Evolutionary conservation across 2,797 vertebrate genomes (phyloP).

Genomic region (Champsocephalus esox): DNA sequence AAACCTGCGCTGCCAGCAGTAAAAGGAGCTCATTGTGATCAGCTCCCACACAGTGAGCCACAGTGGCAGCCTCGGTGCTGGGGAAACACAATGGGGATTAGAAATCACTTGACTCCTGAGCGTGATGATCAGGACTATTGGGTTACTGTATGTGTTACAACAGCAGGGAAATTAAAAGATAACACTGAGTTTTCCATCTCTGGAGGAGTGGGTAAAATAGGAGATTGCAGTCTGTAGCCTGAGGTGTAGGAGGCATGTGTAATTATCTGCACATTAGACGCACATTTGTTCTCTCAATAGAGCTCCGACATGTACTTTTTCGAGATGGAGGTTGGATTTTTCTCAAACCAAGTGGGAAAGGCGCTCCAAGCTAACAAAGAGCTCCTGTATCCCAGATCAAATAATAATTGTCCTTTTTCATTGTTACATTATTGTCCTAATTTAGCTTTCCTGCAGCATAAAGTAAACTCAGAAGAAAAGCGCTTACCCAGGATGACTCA

Average conservation of each 20-base stretch:
- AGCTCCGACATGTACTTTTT: background rate
- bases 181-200: conserved; percentile 22
- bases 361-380: conserved; percentile 23
- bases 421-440: conserved; percentile 36
- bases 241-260: conserved; percentile 49
- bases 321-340: background rate
- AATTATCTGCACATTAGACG: conserved; percentile 56
- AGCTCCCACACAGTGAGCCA: conserved; percentile 58
- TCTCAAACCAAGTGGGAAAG: background rate
- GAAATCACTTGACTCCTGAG: conserved; percentile 65
- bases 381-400: background rate
- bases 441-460: conserved; percentile 29
- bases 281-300: conserved; percentile 35
- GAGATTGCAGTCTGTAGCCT: conserved; percentile 22
- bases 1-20: conserved; percentile 51
- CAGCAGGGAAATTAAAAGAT: conserved; percentile 63
- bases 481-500: conserved; percentile 37
- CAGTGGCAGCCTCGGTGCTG: conserved; percentile 35
- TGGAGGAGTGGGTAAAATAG: conserved; percentile 34
- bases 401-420: conserved; percentile 41
- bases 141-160: conserved; percentile 66
- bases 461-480: conserved; percentile 55
- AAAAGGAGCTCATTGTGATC: conserved; percentile 66
- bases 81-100: conserved; percentile 68
- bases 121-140: conserved; percentile 57